Percentiles rank a stretch among this genome's conserved stretches.
Conservation (phyloP, 2,888 invertebrate species). For the Syritta pipiens region DNA sequence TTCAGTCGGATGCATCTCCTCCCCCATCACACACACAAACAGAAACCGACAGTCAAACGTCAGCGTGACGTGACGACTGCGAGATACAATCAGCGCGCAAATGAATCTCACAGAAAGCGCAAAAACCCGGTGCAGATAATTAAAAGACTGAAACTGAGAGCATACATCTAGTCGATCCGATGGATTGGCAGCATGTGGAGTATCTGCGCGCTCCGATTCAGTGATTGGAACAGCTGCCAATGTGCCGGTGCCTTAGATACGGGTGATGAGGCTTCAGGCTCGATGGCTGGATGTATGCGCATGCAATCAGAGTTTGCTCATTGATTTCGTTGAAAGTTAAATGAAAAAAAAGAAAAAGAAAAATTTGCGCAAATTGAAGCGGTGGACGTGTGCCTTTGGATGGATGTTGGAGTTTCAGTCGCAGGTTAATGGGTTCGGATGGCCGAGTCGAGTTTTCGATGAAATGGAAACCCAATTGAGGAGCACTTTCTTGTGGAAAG, state of each 20-base stretch:
- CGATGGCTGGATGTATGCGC: too few relatives aligned
- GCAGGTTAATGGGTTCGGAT: too few relatives aligned
- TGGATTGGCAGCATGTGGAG: neutral
- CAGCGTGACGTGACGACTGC: constrained; percentile 10
- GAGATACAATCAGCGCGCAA: constrained; percentile 39
- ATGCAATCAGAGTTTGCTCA: neutral
- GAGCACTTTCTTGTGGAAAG: too few relatives aligned
- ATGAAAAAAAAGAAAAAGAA: too few relatives aligned
- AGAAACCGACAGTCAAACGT: too few relatives aligned
- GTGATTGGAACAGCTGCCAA: constrained; percentile 16
- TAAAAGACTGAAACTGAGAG: constrained; percentile 39
- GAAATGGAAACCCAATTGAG: too few relatives aligned
- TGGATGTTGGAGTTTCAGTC: too few relatives aligned
- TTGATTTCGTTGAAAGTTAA: constrained; percentile 6
- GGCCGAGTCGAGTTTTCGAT: too few relatives aligned
- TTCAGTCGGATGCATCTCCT: constrained; percentile 19
- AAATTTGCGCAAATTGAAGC: constrained; percentile 13
- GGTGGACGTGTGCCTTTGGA: neutral
- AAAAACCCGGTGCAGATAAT: constrained; percentile 38
- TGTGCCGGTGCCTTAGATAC: neutral
- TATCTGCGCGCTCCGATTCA: constrained; percentile 6
- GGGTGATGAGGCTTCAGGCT: neutral
- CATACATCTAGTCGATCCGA: constrained; percentile 2
- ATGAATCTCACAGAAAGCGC: constrained; percentile 17
- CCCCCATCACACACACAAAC: too few relatives aligned